Conservation (phyloP, 2,888 invertebrate species). For the Penaeus monodon region DNA sequence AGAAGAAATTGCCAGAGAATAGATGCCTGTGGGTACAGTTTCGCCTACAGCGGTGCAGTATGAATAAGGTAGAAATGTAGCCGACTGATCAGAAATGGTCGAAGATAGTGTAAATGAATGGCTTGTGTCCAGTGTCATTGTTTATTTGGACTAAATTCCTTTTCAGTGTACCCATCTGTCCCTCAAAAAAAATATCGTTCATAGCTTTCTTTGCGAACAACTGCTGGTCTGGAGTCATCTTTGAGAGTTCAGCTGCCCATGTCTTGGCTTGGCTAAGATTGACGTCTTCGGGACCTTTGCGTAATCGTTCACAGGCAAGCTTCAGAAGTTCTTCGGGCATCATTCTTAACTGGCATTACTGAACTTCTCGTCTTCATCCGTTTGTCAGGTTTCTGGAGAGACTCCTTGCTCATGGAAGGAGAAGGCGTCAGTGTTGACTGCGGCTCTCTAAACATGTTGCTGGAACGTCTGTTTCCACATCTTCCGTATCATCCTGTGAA, state of each 20-base stretch:
- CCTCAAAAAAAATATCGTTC: constrained; percentile 48
- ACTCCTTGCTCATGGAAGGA: constrained; percentile 13
- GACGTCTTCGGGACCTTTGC: constrained; percentile 30
- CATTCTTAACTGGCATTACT: constrained; percentile 8
- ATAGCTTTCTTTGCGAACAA: constrained; percentile 38
- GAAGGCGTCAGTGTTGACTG: constrained; percentile 8
- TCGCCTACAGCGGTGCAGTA: constrained; percentile 2
- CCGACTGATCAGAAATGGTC: constrained; percentile 4
- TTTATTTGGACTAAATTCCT: constrained; percentile 31
- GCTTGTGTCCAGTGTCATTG: constrained; percentile 2
- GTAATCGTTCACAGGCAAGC: constrained; percentile 21
- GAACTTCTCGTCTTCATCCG: constrained; percentile 16
- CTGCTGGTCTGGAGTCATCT: constrained; percentile 33
- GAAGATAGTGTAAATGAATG: constrained; percentile 15
- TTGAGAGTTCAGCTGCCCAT: constrained; percentile 33
- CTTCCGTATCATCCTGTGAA: too few species aligned
- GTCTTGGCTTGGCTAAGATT: constrained; percentile 24
- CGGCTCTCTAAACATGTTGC: constrained; percentile 14
- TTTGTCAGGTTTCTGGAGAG: constrained; percentile 12
- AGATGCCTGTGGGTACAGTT: constrained; percentile 1
- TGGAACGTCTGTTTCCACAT: not conserved
- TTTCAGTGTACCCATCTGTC: constrained; percentile 22
- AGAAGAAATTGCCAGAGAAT: constrained; percentile 13
- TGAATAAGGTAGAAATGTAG: constrained; percentile 12
- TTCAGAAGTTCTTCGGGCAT: too few species aligned